phyloP scores from a whole-genome alignment of 2,797 vertebrate species.

The Rhynchotus rufescens region DNA sequence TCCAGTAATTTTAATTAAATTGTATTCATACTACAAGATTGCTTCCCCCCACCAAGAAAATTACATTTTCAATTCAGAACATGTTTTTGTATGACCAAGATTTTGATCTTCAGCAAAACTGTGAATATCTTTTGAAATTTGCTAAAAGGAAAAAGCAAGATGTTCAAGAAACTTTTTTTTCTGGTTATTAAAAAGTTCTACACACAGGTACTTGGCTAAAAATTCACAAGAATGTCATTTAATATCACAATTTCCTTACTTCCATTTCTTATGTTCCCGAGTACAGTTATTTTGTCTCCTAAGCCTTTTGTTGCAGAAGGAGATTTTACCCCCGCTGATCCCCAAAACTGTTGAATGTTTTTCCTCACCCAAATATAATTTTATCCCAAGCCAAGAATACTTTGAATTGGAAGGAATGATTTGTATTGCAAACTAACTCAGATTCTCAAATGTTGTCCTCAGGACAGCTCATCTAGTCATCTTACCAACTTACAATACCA shows the following conservation, averaged over 20 bases:
- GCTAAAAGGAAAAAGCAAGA: rapidly evolving
- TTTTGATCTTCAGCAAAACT: neutral
- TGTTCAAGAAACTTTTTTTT: neutral
- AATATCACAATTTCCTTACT: neutral
- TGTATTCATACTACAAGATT: neutral
- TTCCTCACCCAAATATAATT: neutral
- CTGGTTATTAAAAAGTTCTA: neutral
- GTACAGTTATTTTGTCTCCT: neutral
- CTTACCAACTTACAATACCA: neutral
- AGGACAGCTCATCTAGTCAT: neutral
- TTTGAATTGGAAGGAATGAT: neutral
- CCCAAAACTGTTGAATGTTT: neutral
- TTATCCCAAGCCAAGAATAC: neutral
- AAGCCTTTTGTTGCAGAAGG: neutral
- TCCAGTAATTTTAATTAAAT: neutral
- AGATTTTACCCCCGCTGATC: neutral
- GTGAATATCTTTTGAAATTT: neutral
- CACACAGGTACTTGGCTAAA: neutral
- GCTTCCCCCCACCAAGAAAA: neutral
- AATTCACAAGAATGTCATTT: neutral
- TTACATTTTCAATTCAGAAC: neutral
- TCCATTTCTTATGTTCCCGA: neutral
- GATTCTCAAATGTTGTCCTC: neutral
- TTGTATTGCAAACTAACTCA: neutral
- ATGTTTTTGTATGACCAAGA: neutral